These are phyloP conservation scores for Lumbricus terrestris DNA, from an alignment of 2,888 invertebrate species.

Conservation along the genomic window DNA sequence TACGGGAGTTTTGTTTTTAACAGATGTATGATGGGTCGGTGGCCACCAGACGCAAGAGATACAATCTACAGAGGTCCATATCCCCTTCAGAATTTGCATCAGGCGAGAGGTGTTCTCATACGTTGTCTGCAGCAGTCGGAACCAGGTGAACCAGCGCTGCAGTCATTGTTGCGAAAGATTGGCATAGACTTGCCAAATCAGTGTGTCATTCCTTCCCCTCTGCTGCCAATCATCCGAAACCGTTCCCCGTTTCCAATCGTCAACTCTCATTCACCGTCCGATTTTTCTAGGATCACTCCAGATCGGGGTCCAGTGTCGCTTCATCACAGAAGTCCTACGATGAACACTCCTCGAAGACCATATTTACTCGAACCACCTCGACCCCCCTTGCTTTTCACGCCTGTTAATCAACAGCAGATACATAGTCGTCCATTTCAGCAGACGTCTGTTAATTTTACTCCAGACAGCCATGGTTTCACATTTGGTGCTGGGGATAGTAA, in stretches of 20 bases:
- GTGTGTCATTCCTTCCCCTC: background rate
- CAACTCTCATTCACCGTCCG: background rate
- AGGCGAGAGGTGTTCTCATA: slow-evolving; percentile 6
- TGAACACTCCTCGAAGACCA: background rate
- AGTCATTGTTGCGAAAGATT: background rate
- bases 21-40: background rate
- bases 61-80: background rate
- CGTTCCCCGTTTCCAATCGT: background rate
- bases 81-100: background rate
- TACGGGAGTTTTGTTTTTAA: background rate
- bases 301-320: background rate
- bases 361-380: background rate
- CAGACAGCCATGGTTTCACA: background rate
- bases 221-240: background rate
- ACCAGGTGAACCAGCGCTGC: background rate
- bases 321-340: background rate
- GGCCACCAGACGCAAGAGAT: background rate
- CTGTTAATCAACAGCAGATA: background rate
- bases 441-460: background rate
- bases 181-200: background rate
- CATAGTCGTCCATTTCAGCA: background rate
- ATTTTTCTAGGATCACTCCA: background rate
- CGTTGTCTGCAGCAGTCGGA: background rate
- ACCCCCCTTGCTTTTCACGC: background rate
- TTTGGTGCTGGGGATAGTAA: background rate